Evolutionary conservation across 2,113 vertebrate species (phyloP), one percentile per base, ranked within the genome.

Genomic region (Eurystomus gularis): DNA sequence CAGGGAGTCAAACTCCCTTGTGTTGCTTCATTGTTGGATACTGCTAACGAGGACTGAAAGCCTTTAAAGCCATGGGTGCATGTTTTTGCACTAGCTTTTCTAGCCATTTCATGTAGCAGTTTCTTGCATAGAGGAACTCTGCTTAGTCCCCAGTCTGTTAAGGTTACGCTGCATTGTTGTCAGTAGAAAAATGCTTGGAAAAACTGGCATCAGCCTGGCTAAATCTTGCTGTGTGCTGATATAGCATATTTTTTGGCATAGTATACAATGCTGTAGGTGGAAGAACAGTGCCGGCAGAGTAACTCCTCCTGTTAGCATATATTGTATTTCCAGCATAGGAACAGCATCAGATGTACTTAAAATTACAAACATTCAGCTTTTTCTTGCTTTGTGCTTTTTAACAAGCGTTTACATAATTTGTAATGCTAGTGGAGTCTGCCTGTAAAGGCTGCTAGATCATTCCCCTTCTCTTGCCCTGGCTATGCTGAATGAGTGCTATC

Each of bases 361-460:
- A 88, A 78, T 84, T 60, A 60, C 52, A 71, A 54, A 8, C 6
- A 4, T 79, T 93, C 48, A 28, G n/a, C 62, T 82, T 80, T 71
- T 71, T 79, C 52, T 83, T 88, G 58, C 51, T 83, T 83, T 95
- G 42, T 90, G 79, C 44, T 88, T 95, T 96, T 71, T 37, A 76
- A 72, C 81, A 51, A 33, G 18, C 42, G 11, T 81, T 64, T 48
- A 31, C 26, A 17, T 33, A 55, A 7, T 52, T 62, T 80, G 20
- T 25, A 55, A 20, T 68, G 60, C 48, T 37, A 10, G 58, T 66
- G 42, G 60, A 75, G 26, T 55, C 73, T 55, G 61, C 55, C 49
- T 88, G 52, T 88, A 52, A 93, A 91, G 73, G 37, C 57, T 90
- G 60, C 80, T 55, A 48, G 88, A 79, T 80, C 48, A 64, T 83